phyloP scores from a whole-genome alignment of 2,797 vertebrate species.

The Linurgus olivaceus region DNA sequence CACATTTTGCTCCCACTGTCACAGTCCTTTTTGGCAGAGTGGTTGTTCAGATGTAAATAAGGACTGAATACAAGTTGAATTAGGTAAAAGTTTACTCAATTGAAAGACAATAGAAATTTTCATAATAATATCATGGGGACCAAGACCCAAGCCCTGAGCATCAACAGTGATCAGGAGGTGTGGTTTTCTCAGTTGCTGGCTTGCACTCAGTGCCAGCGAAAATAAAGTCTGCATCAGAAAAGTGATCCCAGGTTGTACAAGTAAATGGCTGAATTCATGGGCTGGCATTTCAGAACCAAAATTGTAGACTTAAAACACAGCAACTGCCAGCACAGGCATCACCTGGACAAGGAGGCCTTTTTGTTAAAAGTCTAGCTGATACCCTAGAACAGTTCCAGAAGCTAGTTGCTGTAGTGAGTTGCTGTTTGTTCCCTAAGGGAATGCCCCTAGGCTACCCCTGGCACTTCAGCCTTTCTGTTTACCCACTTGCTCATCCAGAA shows the following conservation, averaged over 20 bases:
- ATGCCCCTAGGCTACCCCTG: conserved; percentile 40
- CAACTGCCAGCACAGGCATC: not conserved
- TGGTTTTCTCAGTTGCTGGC: not conserved
- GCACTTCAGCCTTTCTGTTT: conserved; percentile 54
- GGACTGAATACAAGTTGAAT: not conserved
- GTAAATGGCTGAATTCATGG: not conserved
- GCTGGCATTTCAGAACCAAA: not conserved
- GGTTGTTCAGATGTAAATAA: not conserved
- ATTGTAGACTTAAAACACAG: not conserved
- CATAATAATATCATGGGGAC: not conserved
- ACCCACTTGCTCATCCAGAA: conserved; percentile 41
- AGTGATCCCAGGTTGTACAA: not conserved
- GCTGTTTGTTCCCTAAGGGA: conserved; percentile 36
- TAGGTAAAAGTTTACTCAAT: not conserved
- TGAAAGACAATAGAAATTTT: not conserved
- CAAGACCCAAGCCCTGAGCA: not conserved
- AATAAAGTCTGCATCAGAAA: not conserved
- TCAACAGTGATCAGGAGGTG: not conserved
- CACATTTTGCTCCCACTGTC: not conserved
- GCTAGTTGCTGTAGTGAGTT: not conserved
- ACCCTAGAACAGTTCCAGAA: not conserved
- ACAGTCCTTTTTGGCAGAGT: not conserved
- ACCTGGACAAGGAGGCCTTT: not conserved
- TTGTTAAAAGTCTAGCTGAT: not conserved
- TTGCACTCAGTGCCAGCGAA: not conserved